Base-by-base conservation (phyloP, 1,140 invertebrate species). In the Apis cerana region DNA sequence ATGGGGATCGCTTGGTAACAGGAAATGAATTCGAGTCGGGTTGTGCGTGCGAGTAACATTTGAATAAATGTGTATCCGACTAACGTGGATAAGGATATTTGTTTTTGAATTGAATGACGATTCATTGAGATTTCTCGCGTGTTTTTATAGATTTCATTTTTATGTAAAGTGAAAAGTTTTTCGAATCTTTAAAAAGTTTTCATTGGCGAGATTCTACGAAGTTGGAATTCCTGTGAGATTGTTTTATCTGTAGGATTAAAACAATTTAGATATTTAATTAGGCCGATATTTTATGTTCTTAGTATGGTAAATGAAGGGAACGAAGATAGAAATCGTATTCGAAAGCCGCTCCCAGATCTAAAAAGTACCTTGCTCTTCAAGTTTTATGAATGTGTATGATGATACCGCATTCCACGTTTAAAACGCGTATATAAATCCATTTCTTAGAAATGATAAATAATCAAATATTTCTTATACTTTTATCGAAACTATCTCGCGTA, bases 21-120 rank as follows among this genome's bases (percentile, higher is more conserved):
- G 77, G 69, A 80, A 80, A 48, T 72, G 52, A 71, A 61, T 62
- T 43, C 68, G 33, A n/a, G 23, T 12, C 43, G 56, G 52, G 27
- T 8, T 79, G 52, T 27, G 71, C 3, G 43, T 23, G 58, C 71
- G 23, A n/a, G 68, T 3, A 10, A 19, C 21, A 11, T 17, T 52
- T 3, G 13, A 33, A 13, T 54, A 56, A 52, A 72, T 21, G 15
- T 56, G 33, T 56, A 11, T 71, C 19, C 5, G 23, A 0, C 3
- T 21, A 0, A 1, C 4, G 21, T 13, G 48, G 3, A 10, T 21
- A 56, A n/a, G 23, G 33, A 54, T 71, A n/a, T 27, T 1, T 9
- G 23, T 12, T 5, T 43, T 43, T 13, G 9, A 7, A 2, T 15
- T 17, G 8, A 27, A 1, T 27, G n/a, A 33, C 48, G 70, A 72